phyloP scores from a whole-genome alignment of 2,888 invertebrate genomes.

The Tetranychus truncatus region DNA sequence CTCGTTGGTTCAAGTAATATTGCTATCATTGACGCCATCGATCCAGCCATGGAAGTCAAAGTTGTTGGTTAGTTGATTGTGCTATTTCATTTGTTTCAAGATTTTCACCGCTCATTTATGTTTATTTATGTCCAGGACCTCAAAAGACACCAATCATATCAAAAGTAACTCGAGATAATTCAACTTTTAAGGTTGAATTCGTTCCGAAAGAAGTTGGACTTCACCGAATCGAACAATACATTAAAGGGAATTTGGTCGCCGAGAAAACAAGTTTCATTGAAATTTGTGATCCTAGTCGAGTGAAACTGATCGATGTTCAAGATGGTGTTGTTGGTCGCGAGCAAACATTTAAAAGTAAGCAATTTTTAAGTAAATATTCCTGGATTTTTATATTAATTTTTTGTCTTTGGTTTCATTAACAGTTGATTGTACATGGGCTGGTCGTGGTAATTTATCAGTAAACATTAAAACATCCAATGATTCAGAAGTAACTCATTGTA shows the following conservation, averaged over 20 bases:
- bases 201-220: conserved; percentile 54
- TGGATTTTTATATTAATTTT: not conserved
- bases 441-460: conserved; percentile 61
- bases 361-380: conserved; percentile 1
- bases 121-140: not conserved
- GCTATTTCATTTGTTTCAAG: conserved; percentile 29
- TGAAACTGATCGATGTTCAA: conserved; percentile 35
- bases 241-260: conserved; percentile 43
- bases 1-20: conserved; percentile 35
- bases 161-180: not conserved
- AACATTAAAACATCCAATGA: conserved; percentile 56
- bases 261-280: conserved; percentile 50
- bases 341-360: conserved; percentile 33
- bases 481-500: conserved; percentile 58
- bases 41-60: not conserved
- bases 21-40: conserved; percentile 35
- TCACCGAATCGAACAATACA: conserved; percentile 49
- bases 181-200: conserved; percentile 49
- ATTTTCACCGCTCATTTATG: not conserved
- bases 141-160: not conserved
- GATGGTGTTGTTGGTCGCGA: conserved; percentile 36
- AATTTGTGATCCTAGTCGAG: conserved; percentile 40
- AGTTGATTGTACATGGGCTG: conserved; percentile 59
- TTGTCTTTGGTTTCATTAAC: conserved; percentile 23
- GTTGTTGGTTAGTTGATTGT: conserved; percentile 30